phyloP scores from a whole-genome alignment of 2,113 vertebrate genomes.

The Mungos mungo region DNA sequence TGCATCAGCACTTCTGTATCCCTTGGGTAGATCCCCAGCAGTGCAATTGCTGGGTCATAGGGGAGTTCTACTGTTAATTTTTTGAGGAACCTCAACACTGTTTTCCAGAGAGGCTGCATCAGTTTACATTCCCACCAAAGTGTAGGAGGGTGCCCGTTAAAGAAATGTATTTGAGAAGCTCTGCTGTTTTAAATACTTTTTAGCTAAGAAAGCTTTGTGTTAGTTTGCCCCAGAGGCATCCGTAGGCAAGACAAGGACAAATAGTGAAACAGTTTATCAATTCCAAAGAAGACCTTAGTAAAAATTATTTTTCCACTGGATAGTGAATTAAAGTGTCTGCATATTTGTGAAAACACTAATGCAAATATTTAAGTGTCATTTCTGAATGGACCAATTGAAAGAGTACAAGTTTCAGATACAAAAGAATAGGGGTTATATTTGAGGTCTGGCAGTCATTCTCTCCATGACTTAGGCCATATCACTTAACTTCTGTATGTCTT shows the following conservation, averaged over 20 bases:
- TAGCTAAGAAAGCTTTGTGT: background rate
- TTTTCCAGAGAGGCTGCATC: no score
- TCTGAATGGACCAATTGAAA: background rate
- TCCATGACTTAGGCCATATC: background rate
- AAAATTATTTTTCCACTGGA: background rate
- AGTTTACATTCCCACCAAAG: no score
- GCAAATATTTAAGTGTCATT: background rate
- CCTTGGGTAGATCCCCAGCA: no score
- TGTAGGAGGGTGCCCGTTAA: no score
- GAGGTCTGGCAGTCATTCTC: background rate
- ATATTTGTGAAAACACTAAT: background rate
- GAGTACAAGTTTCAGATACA: background rate
- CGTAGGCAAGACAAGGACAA: background rate
- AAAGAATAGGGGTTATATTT: background rate
- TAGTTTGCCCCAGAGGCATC: constrained; percentile 9
- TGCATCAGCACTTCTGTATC: no score
- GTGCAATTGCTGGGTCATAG: no score
- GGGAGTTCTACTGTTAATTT: no score
- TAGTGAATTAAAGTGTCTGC: background rate
- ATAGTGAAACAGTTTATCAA: background rate
- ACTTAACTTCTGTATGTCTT: background rate
- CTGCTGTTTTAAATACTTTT: constrained; percentile 12
- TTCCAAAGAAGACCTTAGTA: background rate
- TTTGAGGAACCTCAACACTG: no score
- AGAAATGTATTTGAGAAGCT: background rate